Evolutionary conservation across 2,888 invertebrate genomes (phyloP).

Genomic region (Aphidoletes aphidimyza): DNA sequence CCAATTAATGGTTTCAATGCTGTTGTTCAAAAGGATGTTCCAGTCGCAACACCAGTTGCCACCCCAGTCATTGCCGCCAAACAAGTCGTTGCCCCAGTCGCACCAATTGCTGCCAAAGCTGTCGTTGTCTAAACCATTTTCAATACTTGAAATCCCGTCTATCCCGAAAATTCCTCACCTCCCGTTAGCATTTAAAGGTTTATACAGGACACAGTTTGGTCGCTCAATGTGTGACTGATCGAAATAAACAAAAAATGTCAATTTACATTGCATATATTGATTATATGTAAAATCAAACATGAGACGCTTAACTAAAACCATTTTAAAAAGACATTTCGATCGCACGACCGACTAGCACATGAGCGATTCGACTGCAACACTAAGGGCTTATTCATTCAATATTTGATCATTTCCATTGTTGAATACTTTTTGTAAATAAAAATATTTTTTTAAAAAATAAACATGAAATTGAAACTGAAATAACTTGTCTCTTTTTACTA

Average conservation of each 20-base stretch:
- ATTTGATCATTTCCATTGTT: constrained; percentile 24
- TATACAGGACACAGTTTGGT: too few relatives aligned
- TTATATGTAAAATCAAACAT: neutral
- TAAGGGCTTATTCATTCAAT: constrained; percentile 43
- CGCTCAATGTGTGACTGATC: neutral
- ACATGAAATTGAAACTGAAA: constrained; percentile 31
- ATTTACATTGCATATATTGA: neutral
- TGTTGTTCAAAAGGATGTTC: constrained; percentile 66
- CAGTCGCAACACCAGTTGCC: constrained; percentile 62
- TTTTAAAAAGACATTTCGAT: neutral
- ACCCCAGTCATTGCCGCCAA: constrained; percentile 64
- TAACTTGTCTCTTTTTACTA: neutral
- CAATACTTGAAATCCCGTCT: constrained; percentile 55
- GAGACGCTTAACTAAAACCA: neutral
- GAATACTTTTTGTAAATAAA: constrained; percentile 43
- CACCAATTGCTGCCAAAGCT: constrained; percentile 11
- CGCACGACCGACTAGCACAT: neutral
- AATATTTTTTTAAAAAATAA: constrained; percentile 33
- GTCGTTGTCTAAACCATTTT: constrained; percentile 53
- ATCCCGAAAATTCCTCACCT: constrained; percentile 15
- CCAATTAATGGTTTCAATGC: constrained; percentile 68
- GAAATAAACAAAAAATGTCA: neutral
- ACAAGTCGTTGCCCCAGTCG: constrained; percentile 60
- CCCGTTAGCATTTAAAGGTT: constrained; percentile 1
- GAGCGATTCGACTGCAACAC: constrained; percentile 17